A percentile compares a stretch with the other conserved stretches of the same genome.
These are phyloP conservation scores for Gambusia holbrooki DNA, from an alignment of 2,113 vertebrate genomes.

Conservation along the genomic window DNA sequence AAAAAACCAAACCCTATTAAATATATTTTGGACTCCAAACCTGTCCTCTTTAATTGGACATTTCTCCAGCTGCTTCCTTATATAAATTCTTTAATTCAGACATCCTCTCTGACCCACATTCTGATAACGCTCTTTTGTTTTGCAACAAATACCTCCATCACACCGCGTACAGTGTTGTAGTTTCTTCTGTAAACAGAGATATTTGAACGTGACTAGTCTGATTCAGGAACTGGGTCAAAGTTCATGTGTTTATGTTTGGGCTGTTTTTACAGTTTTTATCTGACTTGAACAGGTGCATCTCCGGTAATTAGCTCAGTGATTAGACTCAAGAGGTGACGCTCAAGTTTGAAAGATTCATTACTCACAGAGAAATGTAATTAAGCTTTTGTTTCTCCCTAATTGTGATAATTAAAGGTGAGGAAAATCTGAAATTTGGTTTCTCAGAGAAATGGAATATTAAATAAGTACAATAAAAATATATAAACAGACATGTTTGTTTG, in stretches of 20 bases:
- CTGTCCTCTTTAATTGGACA: background rate
- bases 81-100: constrained; percentile 3
- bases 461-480: no score
- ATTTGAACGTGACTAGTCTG: constrained; percentile 4
- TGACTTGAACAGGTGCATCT: background rate
- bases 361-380: background rate
- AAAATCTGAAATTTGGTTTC: no score
- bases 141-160: constrained; percentile 38
- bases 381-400: background rate
- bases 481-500: no score
- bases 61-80: background rate
- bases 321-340: background rate
- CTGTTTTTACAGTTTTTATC: background rate
- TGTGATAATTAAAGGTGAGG: background rate
- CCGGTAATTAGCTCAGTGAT: background rate
- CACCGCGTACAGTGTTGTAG: background rate
- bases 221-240: constrained; percentile 13
- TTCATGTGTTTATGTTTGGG: background rate
- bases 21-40: background rate
- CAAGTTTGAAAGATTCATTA: background rate
- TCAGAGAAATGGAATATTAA: no score
- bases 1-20: constrained; percentile 1
- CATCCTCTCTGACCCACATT: constrained; percentile 21
- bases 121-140: constrained; percentile 47
- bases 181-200: constrained; percentile 18